Evolutionary conservation across 2,797 vertebrate genomes (phyloP).

Genomic region (Meda fulgida): DNA sequence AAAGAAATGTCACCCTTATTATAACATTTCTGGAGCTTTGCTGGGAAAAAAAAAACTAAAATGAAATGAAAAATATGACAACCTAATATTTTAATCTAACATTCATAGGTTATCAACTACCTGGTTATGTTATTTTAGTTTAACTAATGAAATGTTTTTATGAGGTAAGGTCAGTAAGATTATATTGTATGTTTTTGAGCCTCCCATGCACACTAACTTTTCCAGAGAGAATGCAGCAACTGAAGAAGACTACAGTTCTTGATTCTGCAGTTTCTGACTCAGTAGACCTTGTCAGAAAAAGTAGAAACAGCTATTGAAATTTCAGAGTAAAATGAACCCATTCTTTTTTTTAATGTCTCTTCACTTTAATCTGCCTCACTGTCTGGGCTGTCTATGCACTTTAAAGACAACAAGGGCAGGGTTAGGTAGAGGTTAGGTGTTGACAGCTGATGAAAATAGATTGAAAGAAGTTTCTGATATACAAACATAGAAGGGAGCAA

Average conservation of each 20-base stretch:
- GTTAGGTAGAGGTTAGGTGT: constrained; percentile 21
- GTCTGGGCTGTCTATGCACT: constrained; percentile 8
- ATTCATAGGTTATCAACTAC: no score
- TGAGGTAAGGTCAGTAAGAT: no score
- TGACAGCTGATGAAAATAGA: constrained; percentile 32
- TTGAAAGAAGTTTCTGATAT: constrained; percentile 8
- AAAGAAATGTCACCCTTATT: no score
- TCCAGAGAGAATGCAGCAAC: not conserved
- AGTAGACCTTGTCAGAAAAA: constrained; percentile 4
- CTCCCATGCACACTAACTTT: not conserved
- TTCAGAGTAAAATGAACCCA: not conserved
- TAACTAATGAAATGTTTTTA: no score
- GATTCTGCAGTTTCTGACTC: no score
- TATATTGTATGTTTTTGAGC: no score
- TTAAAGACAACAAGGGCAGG: not conserved
- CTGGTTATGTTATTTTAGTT: no score
- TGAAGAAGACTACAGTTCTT: not conserved
- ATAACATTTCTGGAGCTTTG: no score
- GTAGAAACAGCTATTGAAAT: constrained; percentile 12
- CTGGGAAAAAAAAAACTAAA: no score
- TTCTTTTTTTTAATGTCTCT: constrained; percentile 22
- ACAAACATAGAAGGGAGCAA: constrained; percentile 5
- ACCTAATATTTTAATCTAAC: no score
- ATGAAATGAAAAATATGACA: no score
- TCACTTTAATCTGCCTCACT: constrained; percentile 6